Evolutionary conservation across 2,888 invertebrate genomes (phyloP), one percentile per base, ranked within the genome.

Genomic region (Chydorus sphaericus): DNA sequence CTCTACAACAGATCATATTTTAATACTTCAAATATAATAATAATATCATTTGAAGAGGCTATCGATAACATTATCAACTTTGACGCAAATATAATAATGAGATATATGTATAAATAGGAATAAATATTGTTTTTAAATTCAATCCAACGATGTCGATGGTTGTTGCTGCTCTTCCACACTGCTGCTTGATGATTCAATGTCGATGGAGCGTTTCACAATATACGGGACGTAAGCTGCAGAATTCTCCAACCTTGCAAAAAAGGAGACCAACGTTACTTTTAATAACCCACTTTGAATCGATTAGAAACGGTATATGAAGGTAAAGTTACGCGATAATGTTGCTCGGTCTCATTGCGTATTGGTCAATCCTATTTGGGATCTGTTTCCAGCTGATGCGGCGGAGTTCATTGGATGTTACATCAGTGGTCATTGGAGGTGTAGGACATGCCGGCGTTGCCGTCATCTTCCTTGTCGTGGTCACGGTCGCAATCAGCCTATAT

Each of bases 321-420:
- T 44, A 16, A n/a, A 44, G 16, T 16, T 1, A n/a, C n/a, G n/a
- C n/a, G n/a, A n/a, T n/a, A n/a, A n/a, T n/a, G n/a, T n/a, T n/a
- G n/a, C n/a, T n/a, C n/a, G n/a, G n/a, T n/a, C n/a, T n/a, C n/a
- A n/a, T n/a, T n/a, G n/a, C n/a, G n/a, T n/a, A n/a, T n/a, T n/a
- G n/a, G n/a, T n/a, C 44, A n/a, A 44, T 44, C 44, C 44, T 20
- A 28, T 44, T 44, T 8, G 44, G 44, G n/a, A 44, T 44, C 26
- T 44, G 26, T 10, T 44, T 44, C 44, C 44, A 44, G 44, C 28
- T 44, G 44, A 44, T 44, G 7, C 44, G 14, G 14, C 44, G 23
- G 26, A 44, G 28, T 8, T 28, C 44, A 6, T 28, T 26, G 1
- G 23, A 23, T 4, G 44, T 44, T 23, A 44, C 26, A 28, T 26